Percentiles rank a stretch among this genome's conserved stretches.
These are phyloP conservation scores for Parelbella ahira DNA, from an alignment of 2,888 invertebrate genomes.

Conservation along the genomic window DNA sequence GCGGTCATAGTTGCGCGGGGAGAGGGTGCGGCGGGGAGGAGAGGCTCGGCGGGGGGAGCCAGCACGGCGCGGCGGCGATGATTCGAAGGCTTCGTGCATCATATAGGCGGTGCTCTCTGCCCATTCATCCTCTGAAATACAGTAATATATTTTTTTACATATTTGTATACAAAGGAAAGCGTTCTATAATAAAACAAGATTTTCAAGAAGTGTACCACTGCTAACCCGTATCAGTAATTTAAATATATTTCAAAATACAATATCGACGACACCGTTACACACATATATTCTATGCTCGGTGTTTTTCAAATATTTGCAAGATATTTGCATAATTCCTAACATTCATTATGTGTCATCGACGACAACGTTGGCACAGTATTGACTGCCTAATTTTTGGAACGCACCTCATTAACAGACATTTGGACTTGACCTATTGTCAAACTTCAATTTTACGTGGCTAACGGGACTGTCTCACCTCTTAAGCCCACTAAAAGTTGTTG, in stretches of 20 bases:
- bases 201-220: too few relatives aligned
- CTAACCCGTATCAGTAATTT: too few relatives aligned
- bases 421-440: constrained; percentile 51
- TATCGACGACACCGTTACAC: constrained; percentile 8
- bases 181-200: too few relatives aligned
- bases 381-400: constrained; percentile 41
- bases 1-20: constrained; percentile 47
- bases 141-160: neutral
- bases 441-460: constrained; percentile 49
- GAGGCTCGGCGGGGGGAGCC: constrained; percentile 38
- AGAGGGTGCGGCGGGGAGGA: constrained; percentile 42
- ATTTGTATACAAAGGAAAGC: too few relatives aligned
- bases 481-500: constrained; percentile 32
- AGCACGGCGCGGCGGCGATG: constrained; percentile 59
- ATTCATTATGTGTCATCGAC: constrained; percentile 40
- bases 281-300: neutral
- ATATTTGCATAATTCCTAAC: constrained; percentile 30
- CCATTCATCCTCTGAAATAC: constrained; percentile 89
- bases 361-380: constrained; percentile 42
- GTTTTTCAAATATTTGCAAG: constrained; percentile 26
- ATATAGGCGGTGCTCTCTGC: constrained; percentile 83
- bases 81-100: constrained; percentile 80
- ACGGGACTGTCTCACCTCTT: constrained; percentile 52
- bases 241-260: too few relatives aligned
- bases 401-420: constrained; percentile 39